Evolutionary conservation across 2,888 invertebrate genomes (phyloP), one percentile per base, ranked within the genome.

Genomic region (Protonemura montana): DNA sequence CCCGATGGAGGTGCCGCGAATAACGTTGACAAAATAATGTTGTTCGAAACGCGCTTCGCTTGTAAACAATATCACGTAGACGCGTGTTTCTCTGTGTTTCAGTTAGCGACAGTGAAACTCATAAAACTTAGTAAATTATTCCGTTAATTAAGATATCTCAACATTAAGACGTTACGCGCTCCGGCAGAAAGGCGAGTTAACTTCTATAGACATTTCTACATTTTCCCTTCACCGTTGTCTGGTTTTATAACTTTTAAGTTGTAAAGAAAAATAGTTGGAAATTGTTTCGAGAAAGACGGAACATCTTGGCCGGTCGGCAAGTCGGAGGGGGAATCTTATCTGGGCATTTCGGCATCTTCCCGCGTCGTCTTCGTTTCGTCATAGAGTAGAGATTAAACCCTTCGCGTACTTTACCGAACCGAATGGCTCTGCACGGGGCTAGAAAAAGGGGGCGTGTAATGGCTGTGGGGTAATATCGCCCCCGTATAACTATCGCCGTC

Each of bases 61-160:
- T 59, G 59, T 59, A 59, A 59, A 59, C 59, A 59, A 59, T 59
- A 59, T 13, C 59, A 59, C 59, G 59, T 59, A 59, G 59, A 13
- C 59, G 59, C 21, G 59, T 59, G 7, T 59, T 21, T 10, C 59
- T 59, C 6, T 59, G 59, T 59, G 59, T 59, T 59, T 59, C 59
- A 59, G 59, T 59, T 59, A 59, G 59, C 59, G 21, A 59, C 59
- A 59, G 59, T 59, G 59, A 59, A 59, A 59, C 59, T 59, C 59
- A 59, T 59, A 59, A 81, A 28, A 81, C 81, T 28, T 30, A 29
- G 81, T 81, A 30, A 81, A 81, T 81, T 81, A 81, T 81, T 29
- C n/a, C 81, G 81, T 81, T 81, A 78, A 59, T 81, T 81, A 81
- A 81, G 30, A 81, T 81, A 29, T 81, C 81, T 81, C 81, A 29